Conservation (phyloP, 1,140 invertebrate species). For the Drosophila truncata region DNA sequence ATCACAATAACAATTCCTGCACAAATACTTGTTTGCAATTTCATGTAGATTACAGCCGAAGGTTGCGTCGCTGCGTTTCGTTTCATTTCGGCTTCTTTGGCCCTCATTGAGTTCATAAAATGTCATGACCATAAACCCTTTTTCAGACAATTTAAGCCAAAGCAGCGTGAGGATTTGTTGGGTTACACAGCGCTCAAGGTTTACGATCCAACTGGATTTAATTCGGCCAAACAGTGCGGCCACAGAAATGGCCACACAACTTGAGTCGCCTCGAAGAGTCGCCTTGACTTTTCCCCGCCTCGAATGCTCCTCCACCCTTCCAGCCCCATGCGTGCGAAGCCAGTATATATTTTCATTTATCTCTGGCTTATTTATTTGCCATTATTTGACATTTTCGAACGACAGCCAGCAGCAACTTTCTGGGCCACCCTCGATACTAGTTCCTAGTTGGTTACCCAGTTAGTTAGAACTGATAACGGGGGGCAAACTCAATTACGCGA, state of each 20-base stretch:
- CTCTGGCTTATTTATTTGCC: conserved; percentile 50
- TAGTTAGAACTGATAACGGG: conserved; percentile 47
- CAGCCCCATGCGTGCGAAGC: conserved; percentile 1
- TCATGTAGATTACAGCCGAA: conserved; percentile 75
- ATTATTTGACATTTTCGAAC: conserved; percentile 57
- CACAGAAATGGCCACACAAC: conserved; percentile 75
- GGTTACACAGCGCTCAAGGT: conserved; percentile 54
- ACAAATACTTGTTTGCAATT: conserved; percentile 71
- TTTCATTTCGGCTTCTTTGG: conserved; percentile 34
- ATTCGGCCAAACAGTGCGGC: conserved; percentile 76
- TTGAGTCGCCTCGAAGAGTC: conserved; percentile 46
- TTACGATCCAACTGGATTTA: conserved; percentile 79
- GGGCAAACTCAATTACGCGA: conserved; percentile 65
- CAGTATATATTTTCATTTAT: conserved; percentile 42
- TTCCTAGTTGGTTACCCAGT: conserved; percentile 25
- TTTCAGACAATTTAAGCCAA: conserved; percentile 83
- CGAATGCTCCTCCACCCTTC: background rate
- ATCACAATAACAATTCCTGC: conserved; percentile 71
- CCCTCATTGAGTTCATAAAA: conserved; percentile 70
- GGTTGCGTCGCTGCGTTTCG: conserved; percentile 43
- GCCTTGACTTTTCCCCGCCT: conserved; percentile 26
- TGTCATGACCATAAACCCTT: conserved; percentile 81
- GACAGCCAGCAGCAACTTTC: conserved; percentile 26
- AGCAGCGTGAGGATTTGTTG: conserved; percentile 69
- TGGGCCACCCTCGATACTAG: conserved; percentile 2